Percentiles rank a stretch among this genome's conserved stretches.
phyloP scores from a whole-genome alignment of 2,113 vertebrate genomes.

The Atherinomorus stipes region DNA sequence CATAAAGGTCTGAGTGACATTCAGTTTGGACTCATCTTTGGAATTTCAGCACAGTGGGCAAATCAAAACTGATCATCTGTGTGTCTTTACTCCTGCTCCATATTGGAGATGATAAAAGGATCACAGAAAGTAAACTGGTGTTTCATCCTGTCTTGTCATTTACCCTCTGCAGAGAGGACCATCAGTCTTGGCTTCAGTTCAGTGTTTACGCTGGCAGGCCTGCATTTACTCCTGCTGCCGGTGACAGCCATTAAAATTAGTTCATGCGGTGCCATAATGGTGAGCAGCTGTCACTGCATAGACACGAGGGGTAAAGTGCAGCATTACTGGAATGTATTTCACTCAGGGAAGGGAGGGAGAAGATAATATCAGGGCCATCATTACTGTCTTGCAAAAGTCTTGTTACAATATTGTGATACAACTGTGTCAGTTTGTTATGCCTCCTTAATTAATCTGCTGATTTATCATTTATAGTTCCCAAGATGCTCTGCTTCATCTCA shows the following conservation, averaged over 20 bases:
- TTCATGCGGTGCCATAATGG: conserved; percentile 72
- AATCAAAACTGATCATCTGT: conserved; percentile 18
- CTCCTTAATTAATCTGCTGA: conserved; percentile 19
- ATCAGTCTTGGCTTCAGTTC: conserved; percentile 60
- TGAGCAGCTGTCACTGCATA: conserved; percentile 78
- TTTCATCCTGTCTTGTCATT: conserved; percentile 54
- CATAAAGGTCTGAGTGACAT: neutral
- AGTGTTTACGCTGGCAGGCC: conserved; percentile 72
- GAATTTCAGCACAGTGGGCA: conserved; percentile 1
- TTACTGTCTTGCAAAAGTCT: conserved; percentile 42
- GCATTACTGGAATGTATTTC: conserved; percentile 68
- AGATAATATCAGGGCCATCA: conserved; percentile 35
- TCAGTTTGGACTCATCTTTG: neutral
- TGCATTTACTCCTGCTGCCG: conserved; percentile 67
- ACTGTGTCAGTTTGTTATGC: conserved; percentile 4
- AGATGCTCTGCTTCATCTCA: conserved; percentile 18
- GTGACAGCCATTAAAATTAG: conserved; percentile 79
- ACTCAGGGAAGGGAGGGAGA: conserved; percentile 35
- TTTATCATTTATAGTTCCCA: neutral
- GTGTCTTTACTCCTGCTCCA: conserved; percentile 20
- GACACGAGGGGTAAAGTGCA: conserved; percentile 72
- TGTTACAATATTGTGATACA: conserved; percentile 23
- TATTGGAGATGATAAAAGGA: conserved; percentile 47
- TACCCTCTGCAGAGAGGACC: conserved; percentile 58
- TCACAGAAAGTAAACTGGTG: conserved; percentile 43